Evolutionary conservation across 2,797 vertebrate genomes (phyloP).

Genomic region (Tolypeutes matacus): DNA sequence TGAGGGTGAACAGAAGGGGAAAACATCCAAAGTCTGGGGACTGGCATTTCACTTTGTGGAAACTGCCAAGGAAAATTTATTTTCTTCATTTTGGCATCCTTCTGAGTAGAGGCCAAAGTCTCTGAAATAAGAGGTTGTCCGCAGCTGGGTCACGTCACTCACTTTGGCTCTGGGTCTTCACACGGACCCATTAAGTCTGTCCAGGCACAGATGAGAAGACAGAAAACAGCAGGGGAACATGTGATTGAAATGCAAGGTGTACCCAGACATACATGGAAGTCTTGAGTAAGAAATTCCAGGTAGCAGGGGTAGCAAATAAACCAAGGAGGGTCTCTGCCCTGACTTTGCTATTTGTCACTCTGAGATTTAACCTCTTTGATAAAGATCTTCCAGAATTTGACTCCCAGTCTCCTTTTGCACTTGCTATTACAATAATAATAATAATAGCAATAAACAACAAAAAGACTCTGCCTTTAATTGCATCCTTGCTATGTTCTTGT

Average conservation of each 20-base stretch:
- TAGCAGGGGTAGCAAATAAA: neutral
- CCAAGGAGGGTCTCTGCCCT: neutral
- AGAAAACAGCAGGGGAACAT: neutral
- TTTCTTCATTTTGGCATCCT: conserved; percentile 82
- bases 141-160: conserved; percentile 73
- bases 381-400: conserved; percentile 51
- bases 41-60: conserved; percentile 76
- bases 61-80: conserved; percentile 76
- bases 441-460: neutral
- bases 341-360: neutral
- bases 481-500: neutral
- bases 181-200: conserved; percentile 5
- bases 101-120: conserved; percentile 76
- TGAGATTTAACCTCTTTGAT: conserved; percentile 38
- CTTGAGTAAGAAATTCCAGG: neutral
- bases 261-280: neutral
- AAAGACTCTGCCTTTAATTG: neutral
- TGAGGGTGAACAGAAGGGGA: conserved; percentile 72
- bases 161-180: conserved; percentile 66
- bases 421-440: neutral
- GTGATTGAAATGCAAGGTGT: neutral
- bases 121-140: conserved; percentile 74
- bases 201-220: conserved; percentile 43
- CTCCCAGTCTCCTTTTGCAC: neutral
- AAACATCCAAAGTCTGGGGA: conserved; percentile 59